phyloP scores from a whole-genome alignment of 2,888 invertebrate genomes.

The Trichogramma evanescens region DNA sequence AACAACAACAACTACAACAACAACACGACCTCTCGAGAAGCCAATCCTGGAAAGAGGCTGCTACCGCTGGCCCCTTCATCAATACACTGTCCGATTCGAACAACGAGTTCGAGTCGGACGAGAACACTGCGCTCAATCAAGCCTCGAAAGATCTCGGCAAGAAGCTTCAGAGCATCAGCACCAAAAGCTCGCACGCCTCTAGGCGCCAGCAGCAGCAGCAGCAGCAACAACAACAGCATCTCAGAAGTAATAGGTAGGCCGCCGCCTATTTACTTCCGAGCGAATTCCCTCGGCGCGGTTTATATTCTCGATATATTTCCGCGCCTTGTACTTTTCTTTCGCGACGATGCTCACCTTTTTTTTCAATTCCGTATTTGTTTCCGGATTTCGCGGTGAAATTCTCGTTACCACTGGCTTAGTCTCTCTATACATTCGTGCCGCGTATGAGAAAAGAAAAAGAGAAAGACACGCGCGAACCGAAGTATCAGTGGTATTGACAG shows the following conservation, averaged over 20 bases:
- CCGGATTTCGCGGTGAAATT: neutral
- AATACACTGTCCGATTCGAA: neutral
- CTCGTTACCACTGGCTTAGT: too few relatives aligned
- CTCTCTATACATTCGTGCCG: too few relatives aligned
- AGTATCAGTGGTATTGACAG: neutral
- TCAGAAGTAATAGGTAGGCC: constrained; percentile 11
- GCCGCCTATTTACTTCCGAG: neutral
- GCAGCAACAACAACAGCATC: neutral
- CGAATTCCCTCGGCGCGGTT: too few relatives aligned
- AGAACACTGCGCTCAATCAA: constrained; percentile 20
- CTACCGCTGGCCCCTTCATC: neutral
- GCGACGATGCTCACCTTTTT: too few relatives aligned
- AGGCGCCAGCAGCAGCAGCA: neutral
- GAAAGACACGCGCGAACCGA: neutral
- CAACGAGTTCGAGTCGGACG: neutral
- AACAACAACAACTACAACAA: neutral
- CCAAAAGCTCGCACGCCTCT: constrained; percentile 24
- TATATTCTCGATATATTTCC: too few relatives aligned
- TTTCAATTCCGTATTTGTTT: neutral
- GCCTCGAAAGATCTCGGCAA: constrained; percentile 39
- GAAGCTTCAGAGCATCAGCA: constrained; percentile 34
- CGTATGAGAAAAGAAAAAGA: too few relatives aligned
- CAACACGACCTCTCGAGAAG: constrained; percentile 4
- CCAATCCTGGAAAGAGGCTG: neutral
- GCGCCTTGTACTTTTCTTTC: too few relatives aligned